Conservation (phyloP, 2,888 invertebrate species). For the Nephrotoma guestfalica region DNA sequence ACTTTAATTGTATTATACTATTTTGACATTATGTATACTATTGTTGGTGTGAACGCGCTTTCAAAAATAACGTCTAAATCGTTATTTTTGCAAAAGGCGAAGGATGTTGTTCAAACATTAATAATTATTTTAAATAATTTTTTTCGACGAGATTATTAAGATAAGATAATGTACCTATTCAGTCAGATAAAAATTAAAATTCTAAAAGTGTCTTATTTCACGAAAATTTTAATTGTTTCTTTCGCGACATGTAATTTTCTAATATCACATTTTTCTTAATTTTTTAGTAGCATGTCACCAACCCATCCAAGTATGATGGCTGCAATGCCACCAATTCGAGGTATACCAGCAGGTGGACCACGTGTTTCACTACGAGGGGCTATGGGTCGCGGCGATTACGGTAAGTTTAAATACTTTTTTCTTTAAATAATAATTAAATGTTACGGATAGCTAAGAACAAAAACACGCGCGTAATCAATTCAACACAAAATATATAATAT, state of each 20-base stretch:
- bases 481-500: not conserved
- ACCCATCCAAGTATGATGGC: conserved; percentile 61
- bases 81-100: no score
- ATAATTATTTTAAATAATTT: not conserved
- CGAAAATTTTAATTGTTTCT: no score
- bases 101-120: no score
- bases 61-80: no score
- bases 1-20: no score
- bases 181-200: no score
- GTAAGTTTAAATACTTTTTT: conserved; percentile 43
- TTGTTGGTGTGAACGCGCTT: no score
- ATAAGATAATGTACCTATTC: no score
- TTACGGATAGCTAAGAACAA: not conserved
- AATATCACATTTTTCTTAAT: not conserved
- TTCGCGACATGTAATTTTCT: not conserved
- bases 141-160: no score
- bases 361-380: conserved; percentile 38
- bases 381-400: conserved; percentile 78
- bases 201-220: no score
- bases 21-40: no score
- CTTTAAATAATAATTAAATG: not conserved
- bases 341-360: conserved; percentile 35
- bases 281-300: conserved; percentile 40
- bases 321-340: conserved; percentile 47
- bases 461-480: not conserved